Evolutionary conservation across 2,797 vertebrate species (phyloP).

Genomic region (Tenualosa ilisha): DNA sequence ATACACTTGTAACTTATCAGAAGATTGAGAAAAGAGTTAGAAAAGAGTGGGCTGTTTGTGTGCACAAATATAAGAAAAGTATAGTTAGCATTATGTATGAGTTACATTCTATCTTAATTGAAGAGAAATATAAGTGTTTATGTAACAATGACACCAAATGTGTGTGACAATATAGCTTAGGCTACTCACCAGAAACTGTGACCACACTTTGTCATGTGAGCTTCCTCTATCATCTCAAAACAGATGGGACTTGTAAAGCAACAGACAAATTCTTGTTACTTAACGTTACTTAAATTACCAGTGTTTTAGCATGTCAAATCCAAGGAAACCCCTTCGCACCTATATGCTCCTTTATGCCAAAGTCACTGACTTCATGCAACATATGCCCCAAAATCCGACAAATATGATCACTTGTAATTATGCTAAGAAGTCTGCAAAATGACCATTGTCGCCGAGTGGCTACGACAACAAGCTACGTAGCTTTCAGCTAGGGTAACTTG

Average conservation of each 20-base stretch:
- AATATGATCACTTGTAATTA: neutral
- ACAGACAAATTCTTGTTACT: slow-evolving; percentile 4
- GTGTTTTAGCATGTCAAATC: neutral
- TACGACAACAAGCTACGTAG: neutral
- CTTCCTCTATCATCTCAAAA: slow-evolving; percentile 99
- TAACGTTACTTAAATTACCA: neutral
- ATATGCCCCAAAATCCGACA: neutral
- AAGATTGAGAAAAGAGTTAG: slow-evolving; percentile 13
- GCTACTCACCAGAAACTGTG: slow-evolving; percentile 96
- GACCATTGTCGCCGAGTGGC: neutral
- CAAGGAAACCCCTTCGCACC: neutral
- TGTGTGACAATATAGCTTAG: neutral
- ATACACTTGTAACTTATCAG: slow-evolving; percentile 93
- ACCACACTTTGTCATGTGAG: slow-evolving; percentile 98
- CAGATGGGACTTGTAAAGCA: slow-evolving; percentile 85
- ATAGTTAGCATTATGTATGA: neutral
- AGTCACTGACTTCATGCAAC: neutral
- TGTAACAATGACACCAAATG: neutral
- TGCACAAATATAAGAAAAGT: neutral
- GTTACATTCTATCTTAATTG: neutral
- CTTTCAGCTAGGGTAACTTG: neutral
- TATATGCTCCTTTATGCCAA: neutral
- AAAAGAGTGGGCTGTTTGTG: neutral
- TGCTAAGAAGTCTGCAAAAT: neutral
- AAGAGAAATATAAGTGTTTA: neutral